These are phyloP conservation scores for Leptopilina myrica DNA, from an alignment of 2,888 invertebrate genomes.

Conservation along the genomic window DNA sequence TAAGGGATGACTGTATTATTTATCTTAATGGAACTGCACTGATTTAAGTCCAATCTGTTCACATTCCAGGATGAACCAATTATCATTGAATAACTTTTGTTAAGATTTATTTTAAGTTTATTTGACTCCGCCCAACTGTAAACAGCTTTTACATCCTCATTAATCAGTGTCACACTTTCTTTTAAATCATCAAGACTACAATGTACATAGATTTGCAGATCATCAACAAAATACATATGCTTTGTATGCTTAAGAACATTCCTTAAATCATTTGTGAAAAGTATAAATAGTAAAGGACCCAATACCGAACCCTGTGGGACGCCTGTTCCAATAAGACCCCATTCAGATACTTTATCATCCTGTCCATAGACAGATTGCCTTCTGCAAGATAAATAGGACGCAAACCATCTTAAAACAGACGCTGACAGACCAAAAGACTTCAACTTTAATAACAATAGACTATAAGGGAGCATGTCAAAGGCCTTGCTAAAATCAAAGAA, in stretches of 20 bases:
- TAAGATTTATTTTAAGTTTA: background rate
- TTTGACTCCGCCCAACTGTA: background rate
- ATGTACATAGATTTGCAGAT: background rate
- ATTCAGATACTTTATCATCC: background rate
- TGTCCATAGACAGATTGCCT: background rate
- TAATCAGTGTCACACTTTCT: background rate
- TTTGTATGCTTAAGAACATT: background rate
- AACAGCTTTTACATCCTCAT: background rate
- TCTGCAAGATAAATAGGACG: background rate
- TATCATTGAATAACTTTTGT: background rate
- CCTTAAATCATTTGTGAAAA: background rate
- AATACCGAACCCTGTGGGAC: background rate
- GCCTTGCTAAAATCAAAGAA: background rate
- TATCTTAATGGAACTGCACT: background rate
- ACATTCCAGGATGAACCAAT: background rate
- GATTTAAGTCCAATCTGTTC: background rate
- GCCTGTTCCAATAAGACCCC: slow-evolving; percentile 10
- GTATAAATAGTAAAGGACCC: background rate
- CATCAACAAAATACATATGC: background rate
- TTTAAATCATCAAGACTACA: background rate
- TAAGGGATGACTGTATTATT: background rate
- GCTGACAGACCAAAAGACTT: background rate
- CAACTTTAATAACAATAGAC: background rate
- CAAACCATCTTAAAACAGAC: slow-evolving; percentile 2
- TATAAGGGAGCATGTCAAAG: background rate